A percentile compares a stretch with the other conserved stretches of the same genome.
Conservation (phyloP, 2,113 vertebrate species). For the pig (Sus scrofa) region T2T-Sscrofa CM000824.6:179624001-179624500, state of each 20-base stretch:
- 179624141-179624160: not conserved
- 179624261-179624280: not conserved
- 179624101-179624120: not conserved
- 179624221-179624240: not conserved
- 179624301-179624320: not conserved
- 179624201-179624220: not conserved
- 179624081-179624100: not conserved
- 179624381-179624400: not conserved
- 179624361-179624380: not conserved
- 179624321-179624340: not conserved
- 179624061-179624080: not conserved
- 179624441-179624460: not conserved
- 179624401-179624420: not conserved
- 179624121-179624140: not conserved
- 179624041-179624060: not conserved
- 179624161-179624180: not conserved
- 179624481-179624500: not conserved
- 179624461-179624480: not conserved
- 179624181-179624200: not conserved
- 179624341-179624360: not conserved
- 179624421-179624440: not conserved
- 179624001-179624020: not conserved
- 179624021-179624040: slow-evolving; percentile 33
- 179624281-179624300: not conserved
- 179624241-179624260: not conserved